A percentile compares a stretch with the other conserved stretches of the same genome.
Conservation (phyloP, 2,113 vertebrate species). For the Psilopogon haemacephalus region DNA sequence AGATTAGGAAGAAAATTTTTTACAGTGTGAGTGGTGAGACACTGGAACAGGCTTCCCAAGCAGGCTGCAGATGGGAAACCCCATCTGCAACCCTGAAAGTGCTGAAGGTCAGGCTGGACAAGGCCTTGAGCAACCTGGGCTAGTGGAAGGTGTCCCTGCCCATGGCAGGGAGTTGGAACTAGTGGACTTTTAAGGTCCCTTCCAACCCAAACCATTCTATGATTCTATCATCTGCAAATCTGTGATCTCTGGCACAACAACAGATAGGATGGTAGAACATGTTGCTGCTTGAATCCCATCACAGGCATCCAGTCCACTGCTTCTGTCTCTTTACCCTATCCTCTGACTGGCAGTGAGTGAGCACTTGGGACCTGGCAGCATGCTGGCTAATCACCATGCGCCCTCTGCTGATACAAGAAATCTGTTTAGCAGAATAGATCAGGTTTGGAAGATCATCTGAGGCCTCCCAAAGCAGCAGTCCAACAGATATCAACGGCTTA, state of each 20-base stretch:
- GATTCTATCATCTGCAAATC: neutral
- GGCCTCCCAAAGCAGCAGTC: neutral
- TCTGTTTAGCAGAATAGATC: neutral
- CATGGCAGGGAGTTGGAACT: too few relatives aligned
- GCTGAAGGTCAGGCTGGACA: too few relatives aligned
- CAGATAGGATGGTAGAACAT: too few relatives aligned
- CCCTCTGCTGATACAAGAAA: slow-evolving; percentile 22
- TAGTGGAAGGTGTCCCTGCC: too few relatives aligned
- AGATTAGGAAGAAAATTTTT: too few relatives aligned
- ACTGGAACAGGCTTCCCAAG: too few relatives aligned
- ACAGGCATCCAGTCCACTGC: neutral
- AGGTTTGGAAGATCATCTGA: neutral
- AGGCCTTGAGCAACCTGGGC: too few relatives aligned
- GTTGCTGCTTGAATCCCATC: neutral
- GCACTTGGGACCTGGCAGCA: fast-evolving
- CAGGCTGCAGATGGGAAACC: too few relatives aligned
- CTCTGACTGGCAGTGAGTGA: neutral
- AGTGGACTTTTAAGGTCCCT: too few relatives aligned
- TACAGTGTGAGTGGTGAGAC: too few relatives aligned
- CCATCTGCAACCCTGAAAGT: too few relatives aligned
- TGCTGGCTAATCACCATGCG: neutral
- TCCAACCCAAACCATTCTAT: too few relatives aligned
- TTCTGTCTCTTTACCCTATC: neutral
- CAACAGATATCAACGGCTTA: neutral
- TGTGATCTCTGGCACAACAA: neutral